These are phyloP conservation scores for Taxidea taxus DNA, from an alignment of 2,113 vertebrate species.

Conservation along the genomic window DNA sequence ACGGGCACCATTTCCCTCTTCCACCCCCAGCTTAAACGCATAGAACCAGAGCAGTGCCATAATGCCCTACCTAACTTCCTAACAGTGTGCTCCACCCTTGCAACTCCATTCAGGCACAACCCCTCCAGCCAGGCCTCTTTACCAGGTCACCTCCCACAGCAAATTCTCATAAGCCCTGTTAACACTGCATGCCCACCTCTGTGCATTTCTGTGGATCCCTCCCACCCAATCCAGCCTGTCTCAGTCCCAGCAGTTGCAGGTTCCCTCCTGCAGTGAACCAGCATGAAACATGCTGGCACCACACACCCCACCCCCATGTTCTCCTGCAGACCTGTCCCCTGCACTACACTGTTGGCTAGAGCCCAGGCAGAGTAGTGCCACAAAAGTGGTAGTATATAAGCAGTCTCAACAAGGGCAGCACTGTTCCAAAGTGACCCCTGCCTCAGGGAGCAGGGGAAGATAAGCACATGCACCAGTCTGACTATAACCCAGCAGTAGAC, in stretches of 20 bases:
- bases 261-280: not conserved
- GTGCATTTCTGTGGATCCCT: not conserved
- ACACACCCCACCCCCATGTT: not conserved
- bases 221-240: not conserved
- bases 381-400: not conserved
- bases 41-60: not conserved
- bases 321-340: not conserved
- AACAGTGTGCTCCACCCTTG: not conserved
- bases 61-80: not conserved
- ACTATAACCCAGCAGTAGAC: not conserved
- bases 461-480: not conserved
- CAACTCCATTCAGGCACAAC: not conserved
- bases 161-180: not conserved
- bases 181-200: not conserved
- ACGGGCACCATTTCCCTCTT: not conserved
- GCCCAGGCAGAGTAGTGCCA: not conserved
- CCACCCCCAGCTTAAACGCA: not conserved
- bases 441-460: not conserved
- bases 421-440: not conserved
- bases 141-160: not conserved
- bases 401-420: not conserved
- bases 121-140: not conserved
- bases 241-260: not conserved
- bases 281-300: not conserved
- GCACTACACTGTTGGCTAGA: not conserved